Percentiles rank a stretch among this genome's conserved stretches.
phyloP scores from a whole-genome alignment of 2,888 invertebrate genomes.

The Pollenia amentaria region DNA sequence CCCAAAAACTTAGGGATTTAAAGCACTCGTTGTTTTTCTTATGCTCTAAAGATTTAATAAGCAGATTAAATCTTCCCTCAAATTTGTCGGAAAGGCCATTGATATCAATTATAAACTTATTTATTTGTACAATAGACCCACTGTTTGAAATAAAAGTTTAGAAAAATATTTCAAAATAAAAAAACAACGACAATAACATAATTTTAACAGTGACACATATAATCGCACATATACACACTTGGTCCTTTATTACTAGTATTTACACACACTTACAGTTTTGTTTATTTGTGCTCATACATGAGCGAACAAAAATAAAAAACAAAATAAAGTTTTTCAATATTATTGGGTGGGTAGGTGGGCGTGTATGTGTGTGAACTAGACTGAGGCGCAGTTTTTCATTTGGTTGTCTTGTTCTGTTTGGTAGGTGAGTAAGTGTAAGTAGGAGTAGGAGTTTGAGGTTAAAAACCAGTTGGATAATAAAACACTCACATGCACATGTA shows the following conservation, averaged over 20 bases:
- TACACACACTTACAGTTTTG: slow-evolving; percentile 3
- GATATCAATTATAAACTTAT: slow-evolving; percentile 1
- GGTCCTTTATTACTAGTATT: not conserved
- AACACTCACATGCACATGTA: not conserved
- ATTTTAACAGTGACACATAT: not conserved
- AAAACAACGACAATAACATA: not conserved
- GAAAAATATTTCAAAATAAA: not conserved
- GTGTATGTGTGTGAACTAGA: not conserved
- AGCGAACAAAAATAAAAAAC: slow-evolving; percentile 12
- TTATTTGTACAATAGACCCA: slow-evolving; percentile 6
- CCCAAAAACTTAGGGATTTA: no score
- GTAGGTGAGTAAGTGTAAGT: not conserved
- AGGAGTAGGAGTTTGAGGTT: not conserved
- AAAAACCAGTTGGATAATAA: not conserved
- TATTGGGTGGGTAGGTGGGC: not conserved
- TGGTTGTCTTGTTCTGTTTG: not conserved
- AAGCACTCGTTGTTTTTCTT: not conserved
- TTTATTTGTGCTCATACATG: not conserved
- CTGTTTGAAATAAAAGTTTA: not conserved
- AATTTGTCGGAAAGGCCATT: not conserved
- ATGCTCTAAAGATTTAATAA: not conserved
- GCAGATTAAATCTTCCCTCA: not conserved
- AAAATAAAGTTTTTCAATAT: slow-evolving; percentile 7
- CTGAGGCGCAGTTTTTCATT: slow-evolving; percentile 18
- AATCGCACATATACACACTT: not conserved